Evolutionary conservation across 2,113 vertebrate genomes (phyloP).

Genomic region (Brachypteracias leptosomus): DNA sequence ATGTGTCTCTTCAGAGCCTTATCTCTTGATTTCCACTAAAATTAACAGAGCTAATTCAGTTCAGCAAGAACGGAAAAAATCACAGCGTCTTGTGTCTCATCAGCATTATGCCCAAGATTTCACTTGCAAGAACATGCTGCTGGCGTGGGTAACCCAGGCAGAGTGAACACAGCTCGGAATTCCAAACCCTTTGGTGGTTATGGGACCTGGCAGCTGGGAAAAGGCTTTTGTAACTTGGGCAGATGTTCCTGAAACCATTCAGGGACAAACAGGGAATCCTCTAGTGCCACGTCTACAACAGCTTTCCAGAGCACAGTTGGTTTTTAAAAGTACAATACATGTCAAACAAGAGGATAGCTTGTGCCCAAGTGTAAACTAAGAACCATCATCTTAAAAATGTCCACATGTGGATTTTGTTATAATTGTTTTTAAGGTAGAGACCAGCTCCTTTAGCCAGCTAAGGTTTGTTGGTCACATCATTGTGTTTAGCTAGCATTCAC

Average conservation of each 20-base stretch:
- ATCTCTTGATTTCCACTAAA: not conserved
- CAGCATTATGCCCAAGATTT: not conserved
- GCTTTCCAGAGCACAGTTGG: not conserved
- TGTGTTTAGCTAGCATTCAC: not conserved
- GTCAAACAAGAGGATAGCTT: not conserved
- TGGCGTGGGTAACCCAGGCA: not conserved
- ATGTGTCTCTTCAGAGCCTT: not conserved
- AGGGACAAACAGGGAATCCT: not conserved
- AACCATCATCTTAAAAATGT: not conserved
- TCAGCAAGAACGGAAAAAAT: not conserved
- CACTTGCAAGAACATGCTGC: not conserved
- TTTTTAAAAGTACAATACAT: not conserved
- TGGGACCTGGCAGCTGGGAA: not conserved
- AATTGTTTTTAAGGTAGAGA: not conserved
- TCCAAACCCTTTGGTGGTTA: not conserved
- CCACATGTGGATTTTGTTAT: not conserved
- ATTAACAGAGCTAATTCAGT: not conserved
- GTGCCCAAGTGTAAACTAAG: not conserved
- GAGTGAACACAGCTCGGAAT: not conserved
- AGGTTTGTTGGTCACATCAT: not conserved
- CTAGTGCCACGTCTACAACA: not conserved
- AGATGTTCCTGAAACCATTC: not conserved
- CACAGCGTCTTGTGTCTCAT: not conserved
- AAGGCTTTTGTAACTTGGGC: not conserved
- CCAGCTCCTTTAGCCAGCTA: not conserved